Conservation (phyloP, 2,113 vertebrate genomes). For the Epinephelus lanceolatus region DNA sequence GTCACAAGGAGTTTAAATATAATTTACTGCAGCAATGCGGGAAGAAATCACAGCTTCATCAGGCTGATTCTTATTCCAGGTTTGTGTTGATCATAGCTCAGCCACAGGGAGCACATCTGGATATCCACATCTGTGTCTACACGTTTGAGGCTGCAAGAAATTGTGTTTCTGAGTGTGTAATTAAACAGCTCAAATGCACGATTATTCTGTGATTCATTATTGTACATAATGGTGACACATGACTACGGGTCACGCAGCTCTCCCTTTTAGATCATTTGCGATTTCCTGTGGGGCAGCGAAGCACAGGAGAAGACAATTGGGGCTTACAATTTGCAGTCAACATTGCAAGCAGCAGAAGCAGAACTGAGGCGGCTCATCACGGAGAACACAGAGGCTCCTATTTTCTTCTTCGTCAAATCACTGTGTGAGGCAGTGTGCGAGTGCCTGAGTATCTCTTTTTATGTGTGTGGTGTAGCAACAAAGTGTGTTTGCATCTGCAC, state of each 20-base stretch:
- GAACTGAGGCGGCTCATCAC: slow-evolving; percentile 24
- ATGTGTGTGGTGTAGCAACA: slow-evolving; percentile 25
- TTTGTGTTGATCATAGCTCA: slow-evolving; percentile 25
- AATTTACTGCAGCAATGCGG: slow-evolving; percentile 12
- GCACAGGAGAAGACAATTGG: slow-evolving; percentile 55
- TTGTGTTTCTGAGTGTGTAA: slow-evolving; percentile 48
- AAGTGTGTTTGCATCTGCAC: slow-evolving; percentile 45
- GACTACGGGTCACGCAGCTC: slow-evolving; percentile 46
- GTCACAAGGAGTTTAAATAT: slow-evolving; percentile 9
- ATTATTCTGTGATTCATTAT: slow-evolving; percentile 45
- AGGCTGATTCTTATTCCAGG: slow-evolving; percentile 11
- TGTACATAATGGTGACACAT: slow-evolving; percentile 40
- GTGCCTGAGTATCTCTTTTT: not conserved
- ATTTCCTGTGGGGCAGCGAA: slow-evolving; percentile 45
- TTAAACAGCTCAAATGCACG: slow-evolving; percentile 61
- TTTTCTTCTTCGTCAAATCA: slow-evolving; percentile 39
- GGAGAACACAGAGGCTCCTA: slow-evolving; percentile 52
- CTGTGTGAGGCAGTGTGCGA: slow-evolving; percentile 11
- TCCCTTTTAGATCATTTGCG: slow-evolving; percentile 46
- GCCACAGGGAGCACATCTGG: slow-evolving; percentile 44
- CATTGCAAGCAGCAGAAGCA: slow-evolving; percentile 38
- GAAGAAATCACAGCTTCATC: slow-evolving; percentile 14
- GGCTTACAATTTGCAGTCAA: slow-evolving; percentile 55
- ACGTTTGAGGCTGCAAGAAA: slow-evolving; percentile 44
- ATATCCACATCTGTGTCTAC: slow-evolving; percentile 55